Conservation (phyloP, 2,797 vertebrate species). For the Merluccius polli region DNA sequence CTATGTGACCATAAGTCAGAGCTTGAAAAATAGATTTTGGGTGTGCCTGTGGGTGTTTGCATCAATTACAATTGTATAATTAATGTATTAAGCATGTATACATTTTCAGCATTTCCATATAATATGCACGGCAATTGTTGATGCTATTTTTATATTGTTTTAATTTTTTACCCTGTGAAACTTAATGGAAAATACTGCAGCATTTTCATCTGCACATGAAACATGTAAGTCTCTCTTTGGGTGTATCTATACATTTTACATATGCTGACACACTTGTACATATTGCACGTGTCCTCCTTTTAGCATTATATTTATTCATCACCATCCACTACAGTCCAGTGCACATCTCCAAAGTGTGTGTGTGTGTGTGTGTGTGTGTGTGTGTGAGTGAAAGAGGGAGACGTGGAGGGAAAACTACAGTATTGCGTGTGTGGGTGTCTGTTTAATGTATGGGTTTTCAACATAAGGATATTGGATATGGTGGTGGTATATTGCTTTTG, state of each 20-base stretch:
- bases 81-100: background rate
- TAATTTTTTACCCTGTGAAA: background rate
- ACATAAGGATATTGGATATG: constrained; percentile 51
- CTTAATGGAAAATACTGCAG: background rate
- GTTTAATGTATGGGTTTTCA: constrained; percentile 4
- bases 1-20: no score
- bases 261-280: constrained; percentile 2
- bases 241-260: constrained; percentile 1
- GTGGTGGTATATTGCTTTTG: constrained; percentile 46
- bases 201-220: constrained; percentile 6
- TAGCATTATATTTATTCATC: constrained; percentile 14
- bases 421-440: background rate
- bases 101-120: background rate
- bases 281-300: constrained; percentile 11
- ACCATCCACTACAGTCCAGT: constrained; percentile 14
- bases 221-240: constrained; percentile 7
- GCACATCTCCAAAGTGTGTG: constrained; percentile 3
- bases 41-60: background rate
- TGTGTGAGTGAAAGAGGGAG: background rate
- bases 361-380: constrained; percentile 4
- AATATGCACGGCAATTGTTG: background rate
- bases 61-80: background rate
- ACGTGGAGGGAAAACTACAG: background rate
- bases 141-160: background rate
- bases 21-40: no score